Base-by-base conservation (phyloP, 2,113 vertebrate genomes). In the Tupaia chinensis region DNA sequence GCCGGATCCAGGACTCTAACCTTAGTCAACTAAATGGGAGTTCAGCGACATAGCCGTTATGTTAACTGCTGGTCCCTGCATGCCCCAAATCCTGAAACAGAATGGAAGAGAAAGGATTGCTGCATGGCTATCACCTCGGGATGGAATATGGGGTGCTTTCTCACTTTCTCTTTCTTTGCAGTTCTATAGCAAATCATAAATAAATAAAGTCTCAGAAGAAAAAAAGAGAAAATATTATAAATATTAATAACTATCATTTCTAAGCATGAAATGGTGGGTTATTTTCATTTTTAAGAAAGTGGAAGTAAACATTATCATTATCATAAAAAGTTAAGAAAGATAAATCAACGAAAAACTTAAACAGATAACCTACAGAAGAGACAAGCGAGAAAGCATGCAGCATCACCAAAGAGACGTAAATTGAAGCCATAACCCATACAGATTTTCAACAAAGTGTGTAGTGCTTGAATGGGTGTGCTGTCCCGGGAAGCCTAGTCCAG, bases 281-380 rank as follows among this genome's bases (percentile, higher is more conserved):
- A 74, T 95, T 27, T 77, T 12, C 16, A 69, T 80, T 92, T 69
- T 90, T 90, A 69, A 88, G 79, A 94, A 84, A 91, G 7, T 81
- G 9, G 83, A 83, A 74, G 65, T 80, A 89, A 93, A 80, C 78
- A 23, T 34, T 61, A 78, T n/a, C 78, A 23, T 34, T 61, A 78
- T n/a, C 56, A 29, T 5, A 58, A 74, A 87, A 94, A 81, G 19
- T 63, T 15, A 78, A 74, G 34, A 88, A 92, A 72, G 32, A 72
- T 23, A 82, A 53, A 22, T 1, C 73, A 60, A 60, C 25, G 29
- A 68, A 84, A 14, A 23, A 63, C 16, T 27, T 69, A 72, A 93
- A 22, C n/a, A 88, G 15, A 32, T 53, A 81, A 81, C n/a, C 17
- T 81, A 20, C 7, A 77, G 11, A 78, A 34, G 25, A 92, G 74